Base-by-base conservation (phyloP, 2,797 vertebrate species). In the Salarias fasciatus region DNA sequence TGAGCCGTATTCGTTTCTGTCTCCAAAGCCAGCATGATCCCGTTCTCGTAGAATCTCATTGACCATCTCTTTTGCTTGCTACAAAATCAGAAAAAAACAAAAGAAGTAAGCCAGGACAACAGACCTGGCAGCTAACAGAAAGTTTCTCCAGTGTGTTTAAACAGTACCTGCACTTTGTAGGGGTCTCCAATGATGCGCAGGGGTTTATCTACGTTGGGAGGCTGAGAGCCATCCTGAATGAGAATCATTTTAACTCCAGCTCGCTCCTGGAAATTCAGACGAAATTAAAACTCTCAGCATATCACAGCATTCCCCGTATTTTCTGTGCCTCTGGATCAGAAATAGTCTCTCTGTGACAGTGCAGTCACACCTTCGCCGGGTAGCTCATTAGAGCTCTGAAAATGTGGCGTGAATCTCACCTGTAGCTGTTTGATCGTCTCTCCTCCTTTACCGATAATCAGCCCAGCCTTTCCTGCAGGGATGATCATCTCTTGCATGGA, bases 61-160 rank as follows among this genome's bases (percentile, higher is more conserved):
- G 53, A 98, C 97, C 96, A 98, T 95, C 67, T 98, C 96, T 5
- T 95, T 95, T 5, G 97, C 97, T 98, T 98, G 96, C 97, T 98
- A 69, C n/a, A 0, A 57, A 52, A 70, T 15, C 5, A 29, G 49
- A 56, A 7, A 52, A 0, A 6, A 42, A 11, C 3, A 11, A 42
- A 46, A 0, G 13, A 1, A 24, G 1, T 1, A 6, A 29, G 11
- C 33, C 0, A 18, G 0, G 10, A n/a, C n/a, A 54, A 11, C 1
- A 13, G 33, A 35, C 35, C 2, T 35, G 33, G 6, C 35, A 6
- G 35, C 33, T 5, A 6, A 35, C 6, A 35, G 9, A 5, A 6
- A 35, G 9, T 1, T 6, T 10, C 6, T 38, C 0, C 12, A 36
- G 0, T 2, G 2, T 0, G 3, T 2, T 40, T 4, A 10, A 40